phyloP scores from a whole-genome alignment of 2,113 vertebrate genomes.

The Monopterus albus region DNA sequence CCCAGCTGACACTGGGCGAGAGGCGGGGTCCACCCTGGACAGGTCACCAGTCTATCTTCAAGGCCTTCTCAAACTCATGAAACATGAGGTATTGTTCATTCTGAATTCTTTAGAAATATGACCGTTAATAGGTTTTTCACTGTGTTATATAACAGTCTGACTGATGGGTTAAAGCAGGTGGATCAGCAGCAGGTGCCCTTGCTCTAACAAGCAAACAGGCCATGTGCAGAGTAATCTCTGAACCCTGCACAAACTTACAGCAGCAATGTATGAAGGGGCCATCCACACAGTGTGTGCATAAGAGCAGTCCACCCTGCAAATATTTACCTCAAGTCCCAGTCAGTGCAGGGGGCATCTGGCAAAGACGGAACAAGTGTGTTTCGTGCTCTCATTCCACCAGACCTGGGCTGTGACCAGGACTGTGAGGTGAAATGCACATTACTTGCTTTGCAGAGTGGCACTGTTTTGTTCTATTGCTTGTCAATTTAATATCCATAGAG shows the following conservation, averaged over 20 bases:
- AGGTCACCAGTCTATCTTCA: no score
- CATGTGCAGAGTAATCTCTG: constrained; percentile 64
- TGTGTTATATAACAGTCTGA: background rate
- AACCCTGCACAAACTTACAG: constrained; percentile 68
- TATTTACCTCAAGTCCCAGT: constrained; percentile 70
- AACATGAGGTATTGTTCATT: constrained; percentile 42
- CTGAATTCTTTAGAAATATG: background rate
- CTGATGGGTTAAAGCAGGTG: constrained; percentile 20
- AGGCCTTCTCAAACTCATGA: constrained; percentile 28
- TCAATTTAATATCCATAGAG: no score
- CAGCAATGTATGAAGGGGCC: background rate
- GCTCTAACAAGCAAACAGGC: constrained; percentile 42
- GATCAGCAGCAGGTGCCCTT: constrained; percentile 28
- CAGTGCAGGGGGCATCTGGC: constrained; percentile 41
- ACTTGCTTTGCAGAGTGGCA: no score
- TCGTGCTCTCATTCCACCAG: constrained; percentile 21
- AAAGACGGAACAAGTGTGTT: constrained; percentile 31
- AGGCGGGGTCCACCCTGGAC: no score
- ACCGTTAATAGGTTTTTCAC: background rate
- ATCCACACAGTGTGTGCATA: constrained; percentile 9
- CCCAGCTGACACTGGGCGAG: no score
- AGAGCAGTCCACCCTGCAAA: constrained; percentile 60
- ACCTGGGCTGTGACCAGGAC: background rate
- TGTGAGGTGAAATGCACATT: no score
- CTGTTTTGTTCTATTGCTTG: no score